These are phyloP conservation scores for Lepisosteus osseus DNA, from an alignment of 2,113 vertebrate genomes.

Conservation along the genomic window DNA sequence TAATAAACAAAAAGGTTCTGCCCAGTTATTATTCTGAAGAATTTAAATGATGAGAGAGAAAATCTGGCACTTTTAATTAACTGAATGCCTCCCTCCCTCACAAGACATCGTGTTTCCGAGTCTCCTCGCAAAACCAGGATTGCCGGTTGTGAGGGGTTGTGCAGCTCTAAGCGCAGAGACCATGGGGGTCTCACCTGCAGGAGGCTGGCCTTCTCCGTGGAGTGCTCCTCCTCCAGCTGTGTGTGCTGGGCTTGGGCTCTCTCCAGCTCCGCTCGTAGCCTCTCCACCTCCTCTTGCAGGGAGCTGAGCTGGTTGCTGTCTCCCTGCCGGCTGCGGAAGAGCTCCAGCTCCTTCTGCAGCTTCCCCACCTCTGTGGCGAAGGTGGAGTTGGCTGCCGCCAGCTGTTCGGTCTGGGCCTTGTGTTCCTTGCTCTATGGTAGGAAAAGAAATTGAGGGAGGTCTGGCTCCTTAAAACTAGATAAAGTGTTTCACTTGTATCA, in stretches of 20 bases:
- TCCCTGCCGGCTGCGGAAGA: slow-evolving; percentile 44
- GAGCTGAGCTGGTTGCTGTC: slow-evolving; percentile 54
- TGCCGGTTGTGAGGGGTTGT: no score
- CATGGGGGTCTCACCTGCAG: slow-evolving; percentile 62
- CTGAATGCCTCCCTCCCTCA: no score
- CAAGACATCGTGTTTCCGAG: no score
- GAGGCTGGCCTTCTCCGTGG: slow-evolving; percentile 70
- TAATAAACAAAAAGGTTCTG: no score
- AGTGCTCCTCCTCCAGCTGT: slow-evolving; percentile 70
- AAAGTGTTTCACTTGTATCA: no score
- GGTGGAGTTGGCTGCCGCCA: slow-evolving; percentile 39
- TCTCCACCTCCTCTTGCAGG: slow-evolving; percentile 75
- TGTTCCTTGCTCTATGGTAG: slow-evolving; percentile 75
- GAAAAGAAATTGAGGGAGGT: not conserved
- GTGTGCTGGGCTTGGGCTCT: slow-evolving; percentile 61
- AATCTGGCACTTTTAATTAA: no score
- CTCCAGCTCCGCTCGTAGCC: slow-evolving; percentile 68
- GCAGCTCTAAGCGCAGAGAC: no score
- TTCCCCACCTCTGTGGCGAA: slow-evolving; percentile 70
- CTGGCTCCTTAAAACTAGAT: not conserved
- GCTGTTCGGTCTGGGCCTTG: slow-evolving; percentile 71
- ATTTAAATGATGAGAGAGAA: no score
- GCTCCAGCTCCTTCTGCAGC: slow-evolving; percentile 79
- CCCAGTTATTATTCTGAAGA: no score
- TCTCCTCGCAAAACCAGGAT: not conserved